Evolutionary conservation across 1,140 invertebrate genomes (phyloP).

Genomic region (Cydia amplana): DNA sequence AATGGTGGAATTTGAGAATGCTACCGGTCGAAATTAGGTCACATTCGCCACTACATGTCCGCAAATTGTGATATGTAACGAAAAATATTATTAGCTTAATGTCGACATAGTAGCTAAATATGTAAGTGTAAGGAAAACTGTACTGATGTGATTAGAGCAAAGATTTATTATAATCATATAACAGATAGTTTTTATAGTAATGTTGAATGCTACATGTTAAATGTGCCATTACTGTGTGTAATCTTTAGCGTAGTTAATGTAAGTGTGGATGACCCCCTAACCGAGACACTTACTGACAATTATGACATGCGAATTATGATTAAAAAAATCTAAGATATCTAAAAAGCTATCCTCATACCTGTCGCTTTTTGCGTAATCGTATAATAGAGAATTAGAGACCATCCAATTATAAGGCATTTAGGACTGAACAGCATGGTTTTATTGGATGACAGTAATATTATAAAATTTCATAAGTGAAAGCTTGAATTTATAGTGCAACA

Average conservation of each 20-base stretch:
- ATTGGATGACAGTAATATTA: too few relatives aligned
- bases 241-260: constrained; percentile 48
- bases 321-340: too few relatives aligned
- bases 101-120: constrained; percentile 48
- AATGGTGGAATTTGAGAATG: neutral
- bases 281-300: neutral
- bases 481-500: too few relatives aligned
- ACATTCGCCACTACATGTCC: constrained; percentile 22
- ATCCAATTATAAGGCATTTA: too few relatives aligned
- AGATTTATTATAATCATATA: constrained; percentile 58
- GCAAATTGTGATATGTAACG: constrained; percentile 48
- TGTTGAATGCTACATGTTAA: constrained; percentile 68
- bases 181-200: constrained; percentile 56
- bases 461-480: too few relatives aligned
- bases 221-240: constrained; percentile 71
- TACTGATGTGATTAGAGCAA: constrained; percentile 71
- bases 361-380: too few relatives aligned
- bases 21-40: neutral
- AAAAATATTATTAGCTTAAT: constrained; percentile 43
- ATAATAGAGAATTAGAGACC: too few relatives aligned
- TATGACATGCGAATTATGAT: too few relatives aligned
- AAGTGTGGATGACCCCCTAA: constrained; percentile 35
- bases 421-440: too few relatives aligned
- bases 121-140: constrained; percentile 53
- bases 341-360: too few relatives aligned